Percentiles rank a stretch among this genome's conserved stretches.
Evolutionary conservation across 2,797 vertebrate genomes (phyloP).

Genomic region (Monodelphis domestica): DNA sequence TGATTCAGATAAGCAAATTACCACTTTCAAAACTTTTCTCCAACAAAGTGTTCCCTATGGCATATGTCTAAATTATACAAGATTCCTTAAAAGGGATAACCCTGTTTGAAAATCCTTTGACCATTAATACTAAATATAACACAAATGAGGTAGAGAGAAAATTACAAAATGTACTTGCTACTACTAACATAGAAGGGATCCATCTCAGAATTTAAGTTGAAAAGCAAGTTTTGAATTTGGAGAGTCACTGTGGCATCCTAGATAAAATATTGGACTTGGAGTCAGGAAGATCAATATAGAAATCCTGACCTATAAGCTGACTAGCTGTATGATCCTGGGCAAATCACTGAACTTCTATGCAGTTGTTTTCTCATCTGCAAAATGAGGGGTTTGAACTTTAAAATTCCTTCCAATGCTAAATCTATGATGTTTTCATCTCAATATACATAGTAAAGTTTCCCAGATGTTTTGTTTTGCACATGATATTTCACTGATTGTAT

Average conservation of each 20-base stretch:
- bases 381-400: neutral
- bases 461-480: neutral
- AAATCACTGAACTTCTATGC: neutral
- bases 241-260: no score
- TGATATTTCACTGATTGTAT: neutral
- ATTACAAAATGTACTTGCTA: neutral
- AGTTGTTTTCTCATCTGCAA: neutral
- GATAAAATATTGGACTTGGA: neutral
- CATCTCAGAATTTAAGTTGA: no score
- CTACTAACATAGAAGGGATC: neutral
- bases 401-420: neutral
- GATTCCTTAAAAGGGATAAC: neutral
- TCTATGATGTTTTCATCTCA: neutral
- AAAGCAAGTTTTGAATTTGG: neutral
- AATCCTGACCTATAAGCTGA: neutral
- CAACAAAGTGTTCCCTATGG: neutral
- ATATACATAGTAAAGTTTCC: neutral
- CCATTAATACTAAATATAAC: neutral
- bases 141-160: neutral
- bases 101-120: neutral
- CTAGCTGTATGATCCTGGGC: neutral
- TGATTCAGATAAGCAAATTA: neutral
- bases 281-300: neutral
- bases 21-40: neutral
- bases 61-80: neutral